Percentiles rank a stretch among this genome's conserved stretches.
Conservation (phyloP, 2,113 vertebrate genomes). For the Tursiops truncatus region DNA sequence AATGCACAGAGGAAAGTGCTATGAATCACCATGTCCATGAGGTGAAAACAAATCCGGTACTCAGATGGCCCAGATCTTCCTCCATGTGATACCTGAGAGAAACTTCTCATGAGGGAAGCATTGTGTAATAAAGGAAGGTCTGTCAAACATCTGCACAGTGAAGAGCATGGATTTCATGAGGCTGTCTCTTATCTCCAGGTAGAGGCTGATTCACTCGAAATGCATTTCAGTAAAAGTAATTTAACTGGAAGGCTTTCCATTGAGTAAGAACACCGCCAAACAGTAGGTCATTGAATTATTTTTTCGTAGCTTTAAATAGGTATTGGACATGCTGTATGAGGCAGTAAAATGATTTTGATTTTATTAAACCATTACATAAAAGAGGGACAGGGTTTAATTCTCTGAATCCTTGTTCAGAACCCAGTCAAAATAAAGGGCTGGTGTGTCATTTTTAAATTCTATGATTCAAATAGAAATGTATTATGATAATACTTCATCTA, state of each 20-base stretch:
- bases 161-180: neutral
- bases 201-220: neutral
- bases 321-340: neutral
- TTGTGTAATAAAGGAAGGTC: neutral
- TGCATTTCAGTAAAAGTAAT: neutral
- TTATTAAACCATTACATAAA: neutral
- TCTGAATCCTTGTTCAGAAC: constrained; percentile 13
- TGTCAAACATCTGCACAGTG: neutral
- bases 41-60: neutral
- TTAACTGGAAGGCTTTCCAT: neutral
- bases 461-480: constrained; percentile 5
- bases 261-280: neutral
- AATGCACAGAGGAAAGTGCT: neutral
- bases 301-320: constrained; percentile 16
- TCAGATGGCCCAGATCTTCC: neutral
- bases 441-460: constrained; percentile 34
- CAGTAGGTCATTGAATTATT: neutral
- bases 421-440: neutral
- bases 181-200: neutral
- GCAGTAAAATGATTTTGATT: neutral
- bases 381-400: neutral
- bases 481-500: neutral
- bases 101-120: neutral
- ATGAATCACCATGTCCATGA: neutral
- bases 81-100: neutral